Conservation (phyloP, 2,113 vertebrate species). For the Symphodus melops region DNA sequence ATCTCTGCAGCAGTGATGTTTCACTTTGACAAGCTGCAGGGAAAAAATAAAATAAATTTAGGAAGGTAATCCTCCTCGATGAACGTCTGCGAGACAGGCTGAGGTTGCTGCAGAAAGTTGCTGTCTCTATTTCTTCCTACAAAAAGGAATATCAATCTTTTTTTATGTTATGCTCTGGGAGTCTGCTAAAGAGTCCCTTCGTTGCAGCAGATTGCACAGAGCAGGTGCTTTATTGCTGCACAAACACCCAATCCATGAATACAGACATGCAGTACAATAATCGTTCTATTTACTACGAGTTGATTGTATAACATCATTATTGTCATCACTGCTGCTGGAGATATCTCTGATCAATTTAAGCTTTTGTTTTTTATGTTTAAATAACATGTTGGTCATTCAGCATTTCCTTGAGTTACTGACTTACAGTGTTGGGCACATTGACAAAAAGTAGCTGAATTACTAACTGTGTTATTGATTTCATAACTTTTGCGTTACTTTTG, state of each 20-base stretch:
- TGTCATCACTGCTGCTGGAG: too few species aligned
- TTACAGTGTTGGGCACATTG: too few species aligned
- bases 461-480: too few species aligned
- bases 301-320: too few species aligned
- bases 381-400: too few species aligned
- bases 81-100: background rate
- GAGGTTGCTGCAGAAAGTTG: background rate
- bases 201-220: background rate
- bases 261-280: background rate
- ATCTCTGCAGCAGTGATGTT: background rate
- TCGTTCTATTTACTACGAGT: background rate
- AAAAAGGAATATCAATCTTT: background rate
- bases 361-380: too few species aligned
- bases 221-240: background rate
- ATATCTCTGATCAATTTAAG: too few species aligned
- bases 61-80: background rate
- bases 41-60: background rate
- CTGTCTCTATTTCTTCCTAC: background rate
- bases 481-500: too few species aligned
- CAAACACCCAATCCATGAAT: background rate
- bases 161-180: background rate
- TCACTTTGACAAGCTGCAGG: background rate
- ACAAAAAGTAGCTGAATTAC: too few species aligned
- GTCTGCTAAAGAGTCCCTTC: background rate
- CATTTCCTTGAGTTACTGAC: too few species aligned